Evolutionary conservation across 2,797 vertebrate genomes (phyloP), one percentile per base, ranked within the genome.

Genomic region (Meda fulgida): DNA sequence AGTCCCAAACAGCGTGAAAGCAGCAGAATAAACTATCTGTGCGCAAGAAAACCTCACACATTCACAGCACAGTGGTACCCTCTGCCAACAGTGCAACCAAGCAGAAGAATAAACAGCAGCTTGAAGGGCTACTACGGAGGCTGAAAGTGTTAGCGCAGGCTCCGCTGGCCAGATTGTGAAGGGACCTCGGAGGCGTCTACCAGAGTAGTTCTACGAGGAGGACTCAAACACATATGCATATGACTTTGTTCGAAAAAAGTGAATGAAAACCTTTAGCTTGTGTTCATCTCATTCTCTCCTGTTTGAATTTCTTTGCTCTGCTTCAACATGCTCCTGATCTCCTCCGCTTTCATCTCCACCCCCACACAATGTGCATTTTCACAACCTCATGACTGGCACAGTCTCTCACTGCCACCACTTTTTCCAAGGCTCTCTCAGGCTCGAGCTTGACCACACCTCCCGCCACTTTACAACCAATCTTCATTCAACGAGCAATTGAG

Each of bases 341-440:
- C 73, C 51, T 65, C 70, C 40, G 69, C 83, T 88, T 86, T 89
- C 84, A 83, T 85, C 80, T 88, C 84, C 72, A 87, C 89, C 84
- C 87, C 88, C 89, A 85, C 75, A 34, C 53, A 46, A 67, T 63
- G 60, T 31, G 79, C 23, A 31, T 66, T 86, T 86, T 78, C 21
- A 11, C 63, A 75, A 75, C 46, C 60, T 79, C 53, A 80, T 69
- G 89, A 92, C 84, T 93, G 91, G 91, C 91, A 91, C 84, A 7
- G 85, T 70, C 86, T 86, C 83, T 84, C 87, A 83, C 76, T 77
- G 84, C 90, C 89, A 86, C 85, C 84, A 91, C 87, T 89, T 92
- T 48, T 87, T 89, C 89, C 89, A 85, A 90, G 85, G 86, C 87
- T 83, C 82, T 38, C 86, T 86, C 87, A 85, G 89, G 88, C 67